Evolutionary conservation across 64 coral and sea anemone genomes (phyloP).

Genomic region (Trachythela sp.): DNA sequence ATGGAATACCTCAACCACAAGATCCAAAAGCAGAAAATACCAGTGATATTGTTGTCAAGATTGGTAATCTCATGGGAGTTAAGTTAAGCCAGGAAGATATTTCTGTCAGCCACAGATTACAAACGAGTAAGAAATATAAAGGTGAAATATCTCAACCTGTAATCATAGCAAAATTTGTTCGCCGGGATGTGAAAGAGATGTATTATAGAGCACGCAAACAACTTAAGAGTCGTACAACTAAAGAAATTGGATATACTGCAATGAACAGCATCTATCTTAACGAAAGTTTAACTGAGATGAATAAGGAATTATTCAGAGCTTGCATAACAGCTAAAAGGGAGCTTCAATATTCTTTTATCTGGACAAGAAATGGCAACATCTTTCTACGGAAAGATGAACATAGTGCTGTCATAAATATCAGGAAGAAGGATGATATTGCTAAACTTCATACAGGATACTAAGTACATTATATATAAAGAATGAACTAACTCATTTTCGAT

Average conservation of each 20-base stretch:
- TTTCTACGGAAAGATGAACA: background rate
- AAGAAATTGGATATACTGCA: background rate
- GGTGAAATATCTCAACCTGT: no score
- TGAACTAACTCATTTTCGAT: background rate
- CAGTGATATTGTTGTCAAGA: no score
- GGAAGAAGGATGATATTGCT: background rate
- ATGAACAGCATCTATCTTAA: constrained; percentile 11
- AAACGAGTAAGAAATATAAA: no score
- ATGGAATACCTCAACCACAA: no score
- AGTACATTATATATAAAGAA: background rate
- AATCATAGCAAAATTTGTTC: no score
- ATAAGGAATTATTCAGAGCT: constrained; percentile 6
- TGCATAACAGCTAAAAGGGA: background rate
- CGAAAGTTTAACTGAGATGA: background rate
- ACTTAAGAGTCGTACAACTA: background rate
- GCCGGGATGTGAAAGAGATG: no score
- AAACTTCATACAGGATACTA: constrained; percentile 10
- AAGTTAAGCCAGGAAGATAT: no score
- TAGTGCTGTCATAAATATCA: background rate
- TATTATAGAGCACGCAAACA: background rate
- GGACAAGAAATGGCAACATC: constrained; percentile 1
- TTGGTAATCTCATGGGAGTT: no score
- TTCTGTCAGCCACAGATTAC: no score
- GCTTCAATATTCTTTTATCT: constrained; percentile 12
- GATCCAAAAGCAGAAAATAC: no score